Conservation (phyloP, 2,888 invertebrate species). For the Petrolisthes cinctipes region DNA sequence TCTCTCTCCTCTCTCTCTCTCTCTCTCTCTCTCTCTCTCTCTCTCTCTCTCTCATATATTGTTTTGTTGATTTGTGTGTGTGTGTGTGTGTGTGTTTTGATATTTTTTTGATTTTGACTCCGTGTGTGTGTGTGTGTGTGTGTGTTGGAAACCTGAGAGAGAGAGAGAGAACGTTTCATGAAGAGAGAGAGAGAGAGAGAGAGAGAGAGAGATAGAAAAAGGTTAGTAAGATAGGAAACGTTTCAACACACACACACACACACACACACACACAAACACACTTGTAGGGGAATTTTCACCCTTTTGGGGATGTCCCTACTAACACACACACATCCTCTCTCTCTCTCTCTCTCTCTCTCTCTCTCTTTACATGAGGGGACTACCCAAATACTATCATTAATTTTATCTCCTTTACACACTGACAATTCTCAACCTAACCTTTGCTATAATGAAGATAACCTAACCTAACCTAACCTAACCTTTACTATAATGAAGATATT, state of each 20-base stretch:
- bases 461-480: too few relatives aligned
- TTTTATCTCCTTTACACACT: too few relatives aligned
- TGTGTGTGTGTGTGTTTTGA: too few relatives aligned
- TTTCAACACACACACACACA: background rate
- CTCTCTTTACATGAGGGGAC: too few relatives aligned
- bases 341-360: too few relatives aligned
- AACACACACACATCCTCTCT: background rate
- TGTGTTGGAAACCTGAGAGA: too few relatives aligned
- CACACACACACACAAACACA: background rate
- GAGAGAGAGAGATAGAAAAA: background rate
- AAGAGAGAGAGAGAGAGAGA: slow-evolving; percentile 2
- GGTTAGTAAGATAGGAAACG: slow-evolving; percentile 9
- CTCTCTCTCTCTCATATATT: slow-evolving; percentile 21
- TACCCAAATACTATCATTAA: too few relatives aligned
- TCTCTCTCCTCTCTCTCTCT: slow-evolving; percentile 40
- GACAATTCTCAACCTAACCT: too few relatives aligned
- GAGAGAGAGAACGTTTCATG: background rate
- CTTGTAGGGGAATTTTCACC: too few relatives aligned
- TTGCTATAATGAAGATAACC: background rate
- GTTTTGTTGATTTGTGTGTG: background rate
- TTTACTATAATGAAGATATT: background rate
- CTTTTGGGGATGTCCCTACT: too few relatives aligned
- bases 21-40: slow-evolving; percentile 35
- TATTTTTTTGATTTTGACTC: too few relatives aligned
- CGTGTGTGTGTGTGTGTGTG: too few relatives aligned